phyloP scores from a whole-genome alignment of 2,113 vertebrate species.

The Platichthys stellatus region DNA sequence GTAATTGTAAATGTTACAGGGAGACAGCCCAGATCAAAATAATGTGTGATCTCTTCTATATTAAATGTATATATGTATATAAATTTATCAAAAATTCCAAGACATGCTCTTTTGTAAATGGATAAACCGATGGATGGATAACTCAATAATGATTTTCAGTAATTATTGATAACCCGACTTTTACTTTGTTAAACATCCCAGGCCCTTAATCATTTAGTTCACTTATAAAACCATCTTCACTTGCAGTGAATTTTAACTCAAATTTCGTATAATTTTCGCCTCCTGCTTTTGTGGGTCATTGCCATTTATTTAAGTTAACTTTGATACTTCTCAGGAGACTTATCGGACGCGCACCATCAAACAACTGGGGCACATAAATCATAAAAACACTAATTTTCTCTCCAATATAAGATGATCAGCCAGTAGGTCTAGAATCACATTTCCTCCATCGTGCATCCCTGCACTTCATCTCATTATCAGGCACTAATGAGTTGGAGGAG shows the following conservation, averaged over 20 bases:
- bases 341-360: constrained; percentile 49
- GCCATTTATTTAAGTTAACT: constrained; percentile 31
- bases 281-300: constrained; percentile 26
- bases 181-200: background rate
- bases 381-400: constrained; percentile 48
- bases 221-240: background rate
- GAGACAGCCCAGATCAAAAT: no score
- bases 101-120: background rate
- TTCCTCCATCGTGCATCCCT: background rate
- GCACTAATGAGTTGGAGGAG: constrained; percentile 37
- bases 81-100: no score
- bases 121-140: background rate
- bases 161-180: background rate
- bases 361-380: constrained; percentile 40
- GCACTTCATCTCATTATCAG: constrained; percentile 49
- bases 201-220: background rate
- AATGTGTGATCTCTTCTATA: no score
- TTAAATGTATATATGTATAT: no score
- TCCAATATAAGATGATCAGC: constrained; percentile 42
- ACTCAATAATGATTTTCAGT: no score
- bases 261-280: background rate
- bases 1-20: background rate
- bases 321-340: constrained; percentile 17
- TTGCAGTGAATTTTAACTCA: background rate
- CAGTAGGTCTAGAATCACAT: constrained; percentile 32